Conservation (phyloP, 2,797 vertebrate genomes). For the Lithobates sylvaticus region DNA sequence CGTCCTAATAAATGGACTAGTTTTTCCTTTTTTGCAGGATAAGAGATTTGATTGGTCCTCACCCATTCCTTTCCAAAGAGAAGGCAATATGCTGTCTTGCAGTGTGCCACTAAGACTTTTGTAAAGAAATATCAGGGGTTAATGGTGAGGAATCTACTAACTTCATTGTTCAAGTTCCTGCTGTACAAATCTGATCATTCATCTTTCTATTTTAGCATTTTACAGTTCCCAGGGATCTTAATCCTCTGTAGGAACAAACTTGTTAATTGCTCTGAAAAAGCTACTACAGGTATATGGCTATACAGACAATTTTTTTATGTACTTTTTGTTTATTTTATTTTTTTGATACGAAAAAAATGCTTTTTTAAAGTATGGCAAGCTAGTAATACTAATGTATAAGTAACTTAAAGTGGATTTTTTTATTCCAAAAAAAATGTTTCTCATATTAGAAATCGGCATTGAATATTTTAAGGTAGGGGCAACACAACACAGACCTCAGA, state of each 20-base stretch:
- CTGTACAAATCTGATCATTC: constrained; percentile 36
- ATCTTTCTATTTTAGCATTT: constrained; percentile 54
- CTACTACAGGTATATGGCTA: no score
- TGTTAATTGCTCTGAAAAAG: no score
- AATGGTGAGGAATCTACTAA: constrained; percentile 17
- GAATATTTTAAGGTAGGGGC: no score
- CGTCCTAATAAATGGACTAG: constrained; percentile 37
- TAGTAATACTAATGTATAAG: no score
- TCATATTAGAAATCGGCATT: no score
- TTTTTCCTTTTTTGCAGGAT: neutral
- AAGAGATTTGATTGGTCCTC: constrained; percentile 10
- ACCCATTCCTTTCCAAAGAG: neutral
- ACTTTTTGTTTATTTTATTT: no score
- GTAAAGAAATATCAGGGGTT: neutral
- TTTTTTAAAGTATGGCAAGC: no score
- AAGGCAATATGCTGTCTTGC: neutral
- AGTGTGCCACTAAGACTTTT: neutral
- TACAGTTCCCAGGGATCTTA: constrained; percentile 47
- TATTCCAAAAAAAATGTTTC: no score
- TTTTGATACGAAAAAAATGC: no score
- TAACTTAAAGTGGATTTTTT: no score
- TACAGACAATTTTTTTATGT: no score
- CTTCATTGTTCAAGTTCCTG: constrained; percentile 47
- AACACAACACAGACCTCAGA: no score
- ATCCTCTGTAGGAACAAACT: constrained; percentile 20